These are phyloP conservation scores for Sakesphorus luctuosus DNA, from an alignment of 2,113 vertebrate species.

Conservation along the genomic window DNA sequence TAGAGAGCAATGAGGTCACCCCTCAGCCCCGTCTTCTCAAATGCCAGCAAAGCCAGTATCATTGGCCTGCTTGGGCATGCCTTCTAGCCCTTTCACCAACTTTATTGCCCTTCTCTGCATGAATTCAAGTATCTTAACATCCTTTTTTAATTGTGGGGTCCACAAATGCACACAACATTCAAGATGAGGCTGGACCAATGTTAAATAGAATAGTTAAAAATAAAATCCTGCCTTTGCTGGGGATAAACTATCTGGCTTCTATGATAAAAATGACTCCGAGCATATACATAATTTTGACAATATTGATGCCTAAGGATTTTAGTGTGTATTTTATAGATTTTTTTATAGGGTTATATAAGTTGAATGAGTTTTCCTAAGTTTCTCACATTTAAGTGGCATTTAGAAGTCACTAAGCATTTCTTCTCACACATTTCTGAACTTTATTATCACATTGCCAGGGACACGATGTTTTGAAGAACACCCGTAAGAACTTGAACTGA, in stretches of 20 bases:
- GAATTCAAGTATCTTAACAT: not conserved
- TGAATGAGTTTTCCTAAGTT: no score
- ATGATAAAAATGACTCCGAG: not conserved
- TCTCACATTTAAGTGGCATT: no score
- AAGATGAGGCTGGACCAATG: not conserved
- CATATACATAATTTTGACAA: accelerated
- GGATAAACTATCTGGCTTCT: not conserved
- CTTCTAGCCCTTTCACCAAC: not conserved
- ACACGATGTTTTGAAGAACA: no score
- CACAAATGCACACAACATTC: not conserved
- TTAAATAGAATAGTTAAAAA: not conserved
- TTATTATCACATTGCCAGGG: no score
- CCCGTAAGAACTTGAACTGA: no score
- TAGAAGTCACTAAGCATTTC: no score
- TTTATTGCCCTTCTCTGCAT: not conserved
- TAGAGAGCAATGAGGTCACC: not conserved
- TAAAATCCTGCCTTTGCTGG: not conserved
- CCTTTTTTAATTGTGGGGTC: not conserved
- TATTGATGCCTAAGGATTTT: no score
- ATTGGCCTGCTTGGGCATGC: not conserved
- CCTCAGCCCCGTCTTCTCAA: not conserved
- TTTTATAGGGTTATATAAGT: no score
- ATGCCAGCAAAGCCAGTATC: not conserved
- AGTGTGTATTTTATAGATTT: no score
- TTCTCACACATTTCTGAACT: no score